Conservation (phyloP, 2,113 vertebrate species). For the Hemicordylus capensis region DNA sequence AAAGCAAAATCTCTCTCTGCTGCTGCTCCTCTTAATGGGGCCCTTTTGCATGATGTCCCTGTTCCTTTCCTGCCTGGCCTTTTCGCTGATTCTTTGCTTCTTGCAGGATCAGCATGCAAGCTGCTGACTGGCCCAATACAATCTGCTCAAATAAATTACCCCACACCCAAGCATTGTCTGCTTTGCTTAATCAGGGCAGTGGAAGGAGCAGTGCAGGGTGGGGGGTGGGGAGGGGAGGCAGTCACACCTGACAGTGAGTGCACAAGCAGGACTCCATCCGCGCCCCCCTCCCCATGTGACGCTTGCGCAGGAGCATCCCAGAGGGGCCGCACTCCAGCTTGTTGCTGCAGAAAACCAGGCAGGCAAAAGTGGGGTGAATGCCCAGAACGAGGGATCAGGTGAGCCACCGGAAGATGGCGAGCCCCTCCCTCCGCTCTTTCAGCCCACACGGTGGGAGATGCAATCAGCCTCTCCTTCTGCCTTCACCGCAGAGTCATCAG, state of each 20-base stretch:
- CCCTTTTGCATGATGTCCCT: background rate
- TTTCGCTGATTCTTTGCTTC: constrained; percentile 9
- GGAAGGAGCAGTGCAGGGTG: background rate
- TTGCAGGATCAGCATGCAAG: background rate
- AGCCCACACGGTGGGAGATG: too few species aligned
- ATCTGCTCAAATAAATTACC: background rate
- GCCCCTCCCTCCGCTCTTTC: too few species aligned
- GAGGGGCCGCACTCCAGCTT: background rate
- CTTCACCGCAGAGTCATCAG: too few species aligned
- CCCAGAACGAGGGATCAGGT: too few species aligned
- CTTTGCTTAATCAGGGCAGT: background rate
- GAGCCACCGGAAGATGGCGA: too few species aligned
- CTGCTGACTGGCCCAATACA: background rate
- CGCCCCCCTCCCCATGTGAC: too few species aligned
- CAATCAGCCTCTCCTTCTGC: too few species aligned
- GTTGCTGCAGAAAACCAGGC: too few species aligned
- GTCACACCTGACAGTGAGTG: background rate
- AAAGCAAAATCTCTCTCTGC: background rate
- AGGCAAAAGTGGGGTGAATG: too few species aligned
- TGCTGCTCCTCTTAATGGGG: background rate
- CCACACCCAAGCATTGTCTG: background rate
- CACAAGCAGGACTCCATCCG: too few species aligned
- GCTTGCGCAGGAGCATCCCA: background rate
- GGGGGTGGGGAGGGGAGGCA: too few species aligned
- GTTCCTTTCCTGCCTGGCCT: background rate